Percentiles rank a stretch among this genome's conserved stretches.
Evolutionary conservation across 2,888 invertebrate genomes (phyloP).

Genomic region (Frankliniella fusca): DNA sequence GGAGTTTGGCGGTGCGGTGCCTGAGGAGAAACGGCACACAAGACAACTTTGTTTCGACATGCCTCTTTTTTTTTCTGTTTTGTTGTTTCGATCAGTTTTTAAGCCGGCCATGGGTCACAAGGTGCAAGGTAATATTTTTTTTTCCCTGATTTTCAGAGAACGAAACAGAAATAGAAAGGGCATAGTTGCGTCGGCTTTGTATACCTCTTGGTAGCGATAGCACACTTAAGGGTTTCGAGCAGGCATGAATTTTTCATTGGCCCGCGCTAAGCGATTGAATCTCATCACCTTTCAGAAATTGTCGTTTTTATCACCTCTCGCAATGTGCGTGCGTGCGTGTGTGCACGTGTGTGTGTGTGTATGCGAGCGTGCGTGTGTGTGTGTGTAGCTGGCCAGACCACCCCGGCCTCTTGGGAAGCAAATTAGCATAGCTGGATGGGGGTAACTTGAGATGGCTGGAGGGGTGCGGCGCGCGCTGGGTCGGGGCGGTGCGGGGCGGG

Average conservation of each 20-base stretch:
- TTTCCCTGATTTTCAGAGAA: too few species aligned
- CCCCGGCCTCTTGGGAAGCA: not conserved
- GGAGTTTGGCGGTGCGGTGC: not conserved
- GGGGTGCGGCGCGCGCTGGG: not conserved
- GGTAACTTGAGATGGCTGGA: slow-evolving; percentile 4
- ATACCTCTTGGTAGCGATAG: too few species aligned
- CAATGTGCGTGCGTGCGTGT: not conserved
- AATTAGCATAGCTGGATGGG: slow-evolving; percentile 21
- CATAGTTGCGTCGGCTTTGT: too few species aligned
- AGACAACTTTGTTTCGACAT: too few species aligned
- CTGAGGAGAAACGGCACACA: too few species aligned
- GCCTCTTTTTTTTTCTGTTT: too few species aligned
- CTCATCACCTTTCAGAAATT: not conserved
- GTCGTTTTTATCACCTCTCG: not conserved
- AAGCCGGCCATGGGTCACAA: too few species aligned
- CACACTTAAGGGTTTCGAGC: too few species aligned
- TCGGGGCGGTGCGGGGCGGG: not conserved
- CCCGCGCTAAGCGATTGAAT: not conserved
- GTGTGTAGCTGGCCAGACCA: not conserved
- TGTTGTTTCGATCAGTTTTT: too few species aligned
- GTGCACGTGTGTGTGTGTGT: not conserved
- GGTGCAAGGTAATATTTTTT: too few species aligned
- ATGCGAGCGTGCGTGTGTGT: not conserved
- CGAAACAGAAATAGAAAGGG: too few species aligned
- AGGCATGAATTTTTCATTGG: not conserved